Evolutionary conservation across 2,797 vertebrate species (phyloP).

Genomic region (Lophius americanus): DNA sequence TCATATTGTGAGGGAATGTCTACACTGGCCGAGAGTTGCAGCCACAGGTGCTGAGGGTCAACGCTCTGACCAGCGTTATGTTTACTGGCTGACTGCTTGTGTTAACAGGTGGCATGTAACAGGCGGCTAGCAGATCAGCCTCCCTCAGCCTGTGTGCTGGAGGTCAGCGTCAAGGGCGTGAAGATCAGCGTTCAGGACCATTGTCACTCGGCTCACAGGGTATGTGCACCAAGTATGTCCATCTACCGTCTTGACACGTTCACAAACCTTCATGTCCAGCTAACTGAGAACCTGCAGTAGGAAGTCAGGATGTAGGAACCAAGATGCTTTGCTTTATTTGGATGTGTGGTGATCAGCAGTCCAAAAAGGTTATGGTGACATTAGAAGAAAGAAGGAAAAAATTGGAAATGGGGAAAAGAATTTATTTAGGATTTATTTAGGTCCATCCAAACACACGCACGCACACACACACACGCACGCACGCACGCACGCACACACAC

Average conservation of each 20-base stretch:
- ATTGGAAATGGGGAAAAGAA: no score
- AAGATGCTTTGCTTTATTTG: neutral
- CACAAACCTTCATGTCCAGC: neutral
- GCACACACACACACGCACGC: no score
- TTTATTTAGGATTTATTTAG: no score
- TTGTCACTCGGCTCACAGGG: conserved; percentile 84
- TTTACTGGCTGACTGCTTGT: conserved; percentile 17
- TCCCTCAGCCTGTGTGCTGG: conserved; percentile 89
- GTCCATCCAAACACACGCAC: no score
- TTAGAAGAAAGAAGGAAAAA: no score
- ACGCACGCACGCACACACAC: no score
- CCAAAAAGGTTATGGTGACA: neutral
- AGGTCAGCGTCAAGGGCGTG: conserved; percentile 91
- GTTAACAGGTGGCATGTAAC: conserved; percentile 90
- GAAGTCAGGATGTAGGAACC: neutral
- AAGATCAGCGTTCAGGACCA: conserved; percentile 90
- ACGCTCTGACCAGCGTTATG: neutral
- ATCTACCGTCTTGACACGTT: neutral
- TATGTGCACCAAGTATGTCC: conserved; percentile 42
- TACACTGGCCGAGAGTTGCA: no score
- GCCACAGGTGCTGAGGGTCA: no score
- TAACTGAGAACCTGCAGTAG: neutral
- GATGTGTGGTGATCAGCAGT: neutral
- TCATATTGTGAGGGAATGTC: no score
- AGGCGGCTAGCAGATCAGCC: conserved; percentile 88